Base-by-base conservation (phyloP, 1,140 invertebrate genomes). In the Venturia canescens region DNA sequence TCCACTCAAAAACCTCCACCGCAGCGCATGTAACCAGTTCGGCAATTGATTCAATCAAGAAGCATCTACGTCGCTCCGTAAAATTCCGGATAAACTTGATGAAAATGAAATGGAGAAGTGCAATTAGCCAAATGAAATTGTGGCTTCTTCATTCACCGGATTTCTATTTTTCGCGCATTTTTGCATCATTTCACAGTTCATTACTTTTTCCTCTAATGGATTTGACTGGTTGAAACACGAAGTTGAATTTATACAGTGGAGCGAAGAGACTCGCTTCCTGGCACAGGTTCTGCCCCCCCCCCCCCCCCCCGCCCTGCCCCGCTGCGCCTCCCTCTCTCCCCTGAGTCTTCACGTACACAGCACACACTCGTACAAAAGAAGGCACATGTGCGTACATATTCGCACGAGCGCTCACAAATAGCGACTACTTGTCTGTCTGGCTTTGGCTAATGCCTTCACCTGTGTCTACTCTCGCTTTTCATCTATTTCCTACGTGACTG, bases 391-490 rank as follows among this genome's bases (percentile, higher is more conserved):
- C n/a, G n/a, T n/a, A 57, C 18, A 5, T 57, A 57, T 5, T n/a
- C 21, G 13, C 18, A 57, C 18, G n/a, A 53, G 21, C 18, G 21
- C 18, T 7, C 15, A 53, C 6, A 66, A 23, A 66, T 23, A 27
- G 60, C 9, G 23, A 27, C 21, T 66, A 66, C 60, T 66, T 66
- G 60, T 66, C 60, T 66, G 60, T 27, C 23, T 23, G 60, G 60
- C 60, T 66, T 66, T 66, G 60, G 60, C 23, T 27, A 66, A 66
- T 66, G 44, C 38, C 38, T 74, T 34, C 71, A n/a, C 44, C 60
- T 66, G 60, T 66, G 21, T 66, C 60, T 67, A 83, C 82, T 87
- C 84, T 85, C 82, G 82, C 83, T 82, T 86, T 84, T 86, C 84
- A 84, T 84, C 84, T 82, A 66, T 74, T 78, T 26, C 48, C 71